Conservation (phyloP, 2,113 vertebrate genomes). For the Pheucticus melanocephalus region DNA sequence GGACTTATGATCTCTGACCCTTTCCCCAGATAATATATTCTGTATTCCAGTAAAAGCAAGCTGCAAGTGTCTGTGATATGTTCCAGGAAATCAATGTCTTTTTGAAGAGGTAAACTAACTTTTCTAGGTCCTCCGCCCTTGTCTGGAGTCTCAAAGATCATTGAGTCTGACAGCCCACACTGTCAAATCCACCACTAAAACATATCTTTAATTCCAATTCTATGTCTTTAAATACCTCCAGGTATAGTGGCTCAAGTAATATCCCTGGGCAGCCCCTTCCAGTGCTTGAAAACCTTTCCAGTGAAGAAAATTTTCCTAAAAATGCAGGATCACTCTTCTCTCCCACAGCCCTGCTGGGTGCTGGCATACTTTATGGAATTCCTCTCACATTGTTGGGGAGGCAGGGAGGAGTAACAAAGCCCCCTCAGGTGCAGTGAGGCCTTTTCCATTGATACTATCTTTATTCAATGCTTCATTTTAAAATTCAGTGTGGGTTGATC, state of each 20-base stretch:
- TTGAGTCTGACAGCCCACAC: fast-evolving
- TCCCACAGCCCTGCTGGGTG: neutral
- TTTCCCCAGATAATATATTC: neutral
- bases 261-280: neutral
- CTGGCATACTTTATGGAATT: neutral
- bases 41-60: neutral
- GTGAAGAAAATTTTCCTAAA: neutral
- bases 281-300: neutral
- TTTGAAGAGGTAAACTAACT: neutral
- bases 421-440: neutral
- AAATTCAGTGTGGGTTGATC: neutral
- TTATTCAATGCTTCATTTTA: neutral
- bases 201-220: neutral
- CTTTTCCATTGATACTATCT: neutral
- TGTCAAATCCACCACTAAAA: neutral
- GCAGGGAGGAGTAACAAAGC: neutral
- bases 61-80: neutral
- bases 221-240: neutral
- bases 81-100: neutral
- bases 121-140: neutral
- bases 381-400: neutral
- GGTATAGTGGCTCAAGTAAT: neutral
- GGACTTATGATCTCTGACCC: neutral
- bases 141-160: neutral
- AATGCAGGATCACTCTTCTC: neutral